Evolutionary conservation across 2,888 invertebrate genomes (phyloP), one percentile per base, ranked within the genome.

Genomic region (Ptychoptera contaminata): DNA sequence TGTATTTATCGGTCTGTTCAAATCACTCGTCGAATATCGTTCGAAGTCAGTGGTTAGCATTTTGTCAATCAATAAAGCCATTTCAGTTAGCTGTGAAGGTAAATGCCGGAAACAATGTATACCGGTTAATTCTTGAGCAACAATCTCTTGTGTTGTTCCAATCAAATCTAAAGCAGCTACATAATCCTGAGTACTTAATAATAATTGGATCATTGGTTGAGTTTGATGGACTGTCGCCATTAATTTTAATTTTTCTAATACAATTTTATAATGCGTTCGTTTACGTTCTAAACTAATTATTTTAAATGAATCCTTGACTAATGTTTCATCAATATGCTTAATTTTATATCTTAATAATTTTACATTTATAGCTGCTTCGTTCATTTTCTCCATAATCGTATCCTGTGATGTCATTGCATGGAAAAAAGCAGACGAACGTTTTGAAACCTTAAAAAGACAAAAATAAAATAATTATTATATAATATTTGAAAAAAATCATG

Each of bases 331-430:
- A 32, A 93, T 76, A 54, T 74, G 71, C 50, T 78, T 76, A 46
- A 93, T 78, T 58, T 83, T 83, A 50, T 77, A 70, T 53, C 88
- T 73, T 41, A 88, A 70, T 40, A 72, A 70, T 57, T 77, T 74
- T 30, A 91, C 82, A 56, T 85, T 82, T 47, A 72, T 74, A 9
- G 83, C 76, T 15, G 91, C 88, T 58, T 79, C 76, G 1, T 81
- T 81, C 74, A 98, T 82, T 60, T 96, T 87, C 53, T 92, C 91
- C 80, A 96, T 90, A 42, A 98, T 82, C 29, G 88, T 85, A 61
- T 97, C 94, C 66, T 98, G 97, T 8, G 96, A 96, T 44, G 94
- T 82, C 86, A 98, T 96, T 1, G 96, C 96, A 65, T 92, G 86
- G 61, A 97, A 98, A 69, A 97, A 98, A 14, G 93, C 93, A 54